These are phyloP conservation scores for Tortricodes alternella DNA, from an alignment of 2,888 invertebrate species.

Conservation along the genomic window DNA sequence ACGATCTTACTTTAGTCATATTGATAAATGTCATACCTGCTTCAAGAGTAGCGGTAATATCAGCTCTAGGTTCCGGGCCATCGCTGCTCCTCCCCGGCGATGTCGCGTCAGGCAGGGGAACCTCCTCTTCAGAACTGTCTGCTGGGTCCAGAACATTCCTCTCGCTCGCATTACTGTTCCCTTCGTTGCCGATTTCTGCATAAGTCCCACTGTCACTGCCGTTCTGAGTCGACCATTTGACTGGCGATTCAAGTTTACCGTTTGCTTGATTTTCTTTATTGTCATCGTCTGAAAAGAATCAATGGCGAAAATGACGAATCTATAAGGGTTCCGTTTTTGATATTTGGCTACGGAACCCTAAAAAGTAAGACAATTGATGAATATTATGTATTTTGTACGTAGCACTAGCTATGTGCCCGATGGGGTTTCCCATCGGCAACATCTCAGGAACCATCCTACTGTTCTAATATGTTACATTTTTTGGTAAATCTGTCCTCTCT, in stretches of 20 bases:
- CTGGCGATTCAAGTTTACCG: conserved; percentile 74
- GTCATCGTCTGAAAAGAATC: conserved; percentile 62
- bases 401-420: no score
- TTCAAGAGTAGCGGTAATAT: conserved; percentile 73
- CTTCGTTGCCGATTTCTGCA: conserved; percentile 76
- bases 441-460: no score
- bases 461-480: no score
- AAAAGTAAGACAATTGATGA: no score
- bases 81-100: conserved; percentile 77
- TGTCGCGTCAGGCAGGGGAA: conserved; percentile 72
- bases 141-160: conserved; percentile 75
- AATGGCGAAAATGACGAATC: no score
- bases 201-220: conserved; percentile 80
- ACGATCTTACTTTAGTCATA: no score
- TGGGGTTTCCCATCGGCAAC: no score
- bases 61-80: conserved; percentile 75
- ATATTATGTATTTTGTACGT: no score
- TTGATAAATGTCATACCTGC: conserved; percentile 51
- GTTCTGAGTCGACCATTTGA: conserved; percentile 75
- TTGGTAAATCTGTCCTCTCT: no score
- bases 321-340: no score
- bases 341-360: no score
- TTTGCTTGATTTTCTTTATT: conserved; percentile 79
- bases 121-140: conserved; percentile 78
- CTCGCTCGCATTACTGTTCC: conserved; percentile 70